Conservation (phyloP, 1,140 invertebrate species). For the Myzus persicae region DNA sequence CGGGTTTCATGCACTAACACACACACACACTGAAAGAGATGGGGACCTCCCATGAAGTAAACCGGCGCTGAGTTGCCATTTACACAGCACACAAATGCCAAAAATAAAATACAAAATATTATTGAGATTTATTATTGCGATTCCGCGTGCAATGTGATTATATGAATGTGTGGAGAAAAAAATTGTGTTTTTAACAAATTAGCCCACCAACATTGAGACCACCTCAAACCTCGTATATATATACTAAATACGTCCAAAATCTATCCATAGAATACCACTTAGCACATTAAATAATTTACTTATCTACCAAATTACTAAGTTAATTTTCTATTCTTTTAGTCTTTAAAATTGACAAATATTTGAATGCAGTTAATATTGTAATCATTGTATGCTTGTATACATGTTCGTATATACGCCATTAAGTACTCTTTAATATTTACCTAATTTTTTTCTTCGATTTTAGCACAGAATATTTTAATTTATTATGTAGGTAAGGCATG, state of each 20-base stretch:
- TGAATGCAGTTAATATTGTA: not conserved
- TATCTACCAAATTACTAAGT: not conserved
- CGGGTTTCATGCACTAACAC: slow-evolving; percentile 26
- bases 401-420: not conserved
- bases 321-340: not conserved
- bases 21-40: slow-evolving; percentile 33
- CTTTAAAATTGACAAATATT: not conserved
- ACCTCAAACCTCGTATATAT: not conserved
- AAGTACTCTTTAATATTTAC: not conserved
- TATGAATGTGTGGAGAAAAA: not conserved
- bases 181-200: slow-evolving; percentile 51
- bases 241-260: not conserved
- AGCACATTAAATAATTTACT: not conserved
- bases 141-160: not conserved
- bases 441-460: not conserved
- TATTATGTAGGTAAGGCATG: not conserved
- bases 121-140: slow-evolving; percentile 50
- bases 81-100: slow-evolving; percentile 39
- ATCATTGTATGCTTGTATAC: not conserved
- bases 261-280: not conserved
- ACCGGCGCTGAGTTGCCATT: slow-evolving; percentile 56
- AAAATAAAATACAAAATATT: slow-evolving; percentile 53
- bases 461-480: not conserved
- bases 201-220: slow-evolving; percentile 53
- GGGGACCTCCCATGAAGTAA: slow-evolving; percentile 43